Percentiles rank a stretch among this genome's conserved stretches.
Evolutionary conservation across 2,888 invertebrate genomes (phyloP).

Genomic region (Clanis bilineata): DNA sequence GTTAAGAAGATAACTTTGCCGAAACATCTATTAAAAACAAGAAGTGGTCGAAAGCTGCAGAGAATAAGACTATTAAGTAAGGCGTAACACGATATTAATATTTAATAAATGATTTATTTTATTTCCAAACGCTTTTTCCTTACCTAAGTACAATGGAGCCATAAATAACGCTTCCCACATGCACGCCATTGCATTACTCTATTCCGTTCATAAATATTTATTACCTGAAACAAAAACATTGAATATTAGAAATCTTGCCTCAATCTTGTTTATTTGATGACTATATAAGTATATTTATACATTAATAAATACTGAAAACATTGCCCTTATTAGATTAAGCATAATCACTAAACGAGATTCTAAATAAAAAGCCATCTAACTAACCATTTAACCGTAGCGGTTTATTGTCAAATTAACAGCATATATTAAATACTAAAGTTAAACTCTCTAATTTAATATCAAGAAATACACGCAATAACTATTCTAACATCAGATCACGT

Average conservation of each 20-base stretch:
- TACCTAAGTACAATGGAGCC: neutral
- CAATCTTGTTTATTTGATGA: too few species aligned
- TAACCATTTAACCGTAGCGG: too few species aligned
- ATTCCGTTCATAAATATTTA: neutral
- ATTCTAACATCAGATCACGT: too few species aligned
- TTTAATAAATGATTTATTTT: neutral
- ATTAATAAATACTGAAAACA: too few species aligned
- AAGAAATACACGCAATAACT: too few species aligned
- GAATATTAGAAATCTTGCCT: slow-evolving; percentile 1
- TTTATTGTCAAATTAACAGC: too few species aligned
- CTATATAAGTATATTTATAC: too few species aligned
- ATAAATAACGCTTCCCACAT: slow-evolving; percentile 4
- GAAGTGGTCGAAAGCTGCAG: neutral
- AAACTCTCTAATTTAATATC: too few species aligned
- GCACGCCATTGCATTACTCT: neutral
- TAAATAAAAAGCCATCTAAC: too few species aligned
- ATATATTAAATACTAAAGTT: too few species aligned
- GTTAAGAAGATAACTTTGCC: neutral
- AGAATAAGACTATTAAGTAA: neutral
- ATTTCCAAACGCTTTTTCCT: neutral
- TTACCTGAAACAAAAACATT: slow-evolving; percentile 13
- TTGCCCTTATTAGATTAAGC: too few species aligned
- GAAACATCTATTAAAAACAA: neutral
- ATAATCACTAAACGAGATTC: too few species aligned
- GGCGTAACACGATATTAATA: neutral